Evolutionary conservation across 2,888 invertebrate species (phyloP), one percentile per base, ranked within the genome.

Genomic region (Gymnoscelis rufifasciata): DNA sequence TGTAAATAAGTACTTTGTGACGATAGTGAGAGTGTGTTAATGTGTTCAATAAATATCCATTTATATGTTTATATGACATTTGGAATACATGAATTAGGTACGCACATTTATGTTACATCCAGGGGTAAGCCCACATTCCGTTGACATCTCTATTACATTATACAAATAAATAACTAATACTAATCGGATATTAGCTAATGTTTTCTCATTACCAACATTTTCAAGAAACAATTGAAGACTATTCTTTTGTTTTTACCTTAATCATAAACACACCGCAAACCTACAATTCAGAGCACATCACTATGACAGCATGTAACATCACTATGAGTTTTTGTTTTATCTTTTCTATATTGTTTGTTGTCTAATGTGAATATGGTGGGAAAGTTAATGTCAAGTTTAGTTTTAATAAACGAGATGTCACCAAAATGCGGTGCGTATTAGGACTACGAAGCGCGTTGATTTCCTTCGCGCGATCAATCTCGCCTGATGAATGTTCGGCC

Each of bases 401-500:
- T 13, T 26, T 36, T 19, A 19, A 6, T 26, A 40, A 31, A 39
- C 45, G 57, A 43, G 61, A 57, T 47, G 68, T 60, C 49, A 57
- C 45, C 54, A 53, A 58, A 42, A 38, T 43, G 37, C 33, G 53
- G 51, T 38, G 42, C 48, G 52, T 49, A 48, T 55, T 38, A 43
- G 52, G 30, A 48, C 52, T 54, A 51, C 52, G 52, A 54, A 40
- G 41, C 60, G 54, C 64, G 70, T 71, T 72, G 75, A 61, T 71
- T 71, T 68, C 59, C 74, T 79, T 78, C 83, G 31, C 78, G 62
- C 86, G 82, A 89, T 93, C 92, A 94, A 90, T 95, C 94, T 89
- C 93, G 93, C 83, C 95, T 92, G 72, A 94, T 91, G 80, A 96
- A 96, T 71, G 95, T 95, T 91, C 92, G 92, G 71, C 95, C 95